Base-by-base conservation (phyloP, 2,113 vertebrate genomes). In the Sapayoa aenigma region DNA sequence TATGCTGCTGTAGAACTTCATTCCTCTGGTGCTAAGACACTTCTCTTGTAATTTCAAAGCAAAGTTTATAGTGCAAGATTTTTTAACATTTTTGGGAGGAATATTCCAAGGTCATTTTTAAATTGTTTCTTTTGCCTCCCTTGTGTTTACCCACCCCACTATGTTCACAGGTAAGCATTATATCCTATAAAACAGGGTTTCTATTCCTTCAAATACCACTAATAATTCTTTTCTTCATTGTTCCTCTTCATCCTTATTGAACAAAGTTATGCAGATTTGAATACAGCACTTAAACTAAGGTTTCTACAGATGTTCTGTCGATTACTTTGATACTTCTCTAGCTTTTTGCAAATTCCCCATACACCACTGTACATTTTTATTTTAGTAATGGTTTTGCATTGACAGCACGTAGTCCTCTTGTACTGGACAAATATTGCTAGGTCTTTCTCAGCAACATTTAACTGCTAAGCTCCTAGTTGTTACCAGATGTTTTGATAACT, bases 221-320 rank as follows among this genome's bases (percentile, higher is more conserved):
- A 59, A 28, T 78, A 73, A 68, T 86, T 15, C 9, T 55, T 75
- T 89, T 66, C 41, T 63, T 91, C 28, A 31, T 62, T 73, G 16
- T 69, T 91, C 19, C 18, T 92, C 27, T 68, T 76, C 15, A 27
- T 60, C 14, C 52, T 31, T 60, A 53, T 52, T 52, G 39, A 78
- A 77, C 5, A 23, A 67, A 87, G 14, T 55, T 82, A 20, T 73
- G 37, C 47, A 56, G 13, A 68, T 68, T 33, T 79, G 33, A 86
- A 80, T 14, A 37, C 4, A 52, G 6, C 21, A 55, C 22, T 88
- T 27, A 68, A 59, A 72, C 12, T 41, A 68, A 62, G 47, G 37
- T 77, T 92, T 93, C n/a, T 44, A 66, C 76, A 90, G 83, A 81
- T 80, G 76, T 86, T 95, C 62, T 80, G 31, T 92, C 71, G 80